A percentile compares a stretch with the other conserved stretches of the same genome.
These are phyloP conservation scores for Cochlearius cochlearius DNA, from an alignment of 2,113 vertebrate genomes.

Conservation along the genomic window DNA sequence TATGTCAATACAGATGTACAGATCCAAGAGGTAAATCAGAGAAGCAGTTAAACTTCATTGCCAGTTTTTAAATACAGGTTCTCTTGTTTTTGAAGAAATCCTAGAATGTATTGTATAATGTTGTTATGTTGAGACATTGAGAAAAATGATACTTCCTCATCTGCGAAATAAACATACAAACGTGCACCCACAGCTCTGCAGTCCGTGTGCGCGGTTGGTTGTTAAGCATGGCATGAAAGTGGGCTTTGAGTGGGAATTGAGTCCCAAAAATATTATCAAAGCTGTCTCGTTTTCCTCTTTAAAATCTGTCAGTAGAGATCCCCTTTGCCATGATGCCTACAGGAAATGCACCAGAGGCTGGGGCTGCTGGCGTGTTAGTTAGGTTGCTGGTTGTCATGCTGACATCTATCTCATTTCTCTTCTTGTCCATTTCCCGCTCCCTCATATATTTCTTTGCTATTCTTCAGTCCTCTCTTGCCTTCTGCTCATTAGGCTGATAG, in stretches of 20 bases:
- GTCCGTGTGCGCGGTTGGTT: neutral
- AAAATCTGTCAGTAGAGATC: neutral
- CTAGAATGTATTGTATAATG: neutral
- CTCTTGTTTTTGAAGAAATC: neutral
- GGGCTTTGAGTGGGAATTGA: neutral
- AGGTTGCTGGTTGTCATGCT: neutral
- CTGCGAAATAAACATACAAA: neutral
- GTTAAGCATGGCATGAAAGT: neutral
- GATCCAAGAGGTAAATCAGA: conserved; percentile 70
- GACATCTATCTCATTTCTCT: neutral
- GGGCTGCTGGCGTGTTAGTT: neutral
- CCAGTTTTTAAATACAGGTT: neutral
- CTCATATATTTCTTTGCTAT: neutral
- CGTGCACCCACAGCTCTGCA: neutral
- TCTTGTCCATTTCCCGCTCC: neutral
- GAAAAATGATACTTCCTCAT: neutral
- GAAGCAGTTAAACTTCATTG: neutral
- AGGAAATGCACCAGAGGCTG: neutral
- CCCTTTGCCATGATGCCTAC: neutral
- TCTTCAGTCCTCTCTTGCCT: neutral
- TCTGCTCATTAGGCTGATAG: neutral
- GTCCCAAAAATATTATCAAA: neutral
- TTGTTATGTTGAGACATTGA: neutral
- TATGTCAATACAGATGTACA: conserved; percentile 68
- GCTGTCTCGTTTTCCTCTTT: neutral